phyloP scores from a whole-genome alignment of 2,113 vertebrate species.

The Hyaena hyaena region DNA sequence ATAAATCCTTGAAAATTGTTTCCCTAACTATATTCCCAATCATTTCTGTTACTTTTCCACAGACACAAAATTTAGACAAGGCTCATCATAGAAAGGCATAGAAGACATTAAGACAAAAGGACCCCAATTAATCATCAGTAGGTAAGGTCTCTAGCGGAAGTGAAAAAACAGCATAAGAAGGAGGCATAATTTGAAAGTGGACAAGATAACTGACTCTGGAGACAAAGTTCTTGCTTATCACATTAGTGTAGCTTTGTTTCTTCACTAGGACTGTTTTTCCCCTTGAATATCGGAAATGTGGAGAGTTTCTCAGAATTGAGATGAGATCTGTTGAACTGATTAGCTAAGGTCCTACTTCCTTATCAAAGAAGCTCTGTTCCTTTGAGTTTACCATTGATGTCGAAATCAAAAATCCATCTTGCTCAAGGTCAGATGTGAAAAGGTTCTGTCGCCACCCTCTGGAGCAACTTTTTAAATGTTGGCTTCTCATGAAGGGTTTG shows the following conservation, averaged over 20 bases:
- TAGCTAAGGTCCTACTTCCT: conserved; percentile 28
- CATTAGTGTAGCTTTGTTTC: neutral
- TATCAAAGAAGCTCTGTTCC: neutral
- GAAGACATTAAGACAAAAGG: neutral
- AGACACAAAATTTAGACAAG: neutral
- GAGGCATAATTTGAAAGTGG: neutral
- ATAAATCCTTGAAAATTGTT: neutral
- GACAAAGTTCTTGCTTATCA: neutral
- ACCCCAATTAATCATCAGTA: conserved; percentile 31
- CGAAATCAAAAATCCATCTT: conserved; percentile 31
- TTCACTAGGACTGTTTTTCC: neutral
- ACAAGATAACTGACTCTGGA: neutral
- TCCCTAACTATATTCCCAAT: neutral
- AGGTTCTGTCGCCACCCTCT: neutral
- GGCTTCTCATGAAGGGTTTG: neutral
- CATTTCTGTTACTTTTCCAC: neutral
- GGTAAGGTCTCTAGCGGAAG: neutral
- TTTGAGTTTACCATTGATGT: neutral
- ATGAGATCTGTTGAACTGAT: neutral
- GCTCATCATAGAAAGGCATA: neutral
- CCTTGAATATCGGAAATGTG: neutral
- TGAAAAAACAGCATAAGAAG: neutral
- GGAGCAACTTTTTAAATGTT: conserved; percentile 29
- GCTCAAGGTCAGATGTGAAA: conserved; percentile 20
- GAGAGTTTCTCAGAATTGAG: neutral